These are phyloP conservation scores for Rhagium mordax DNA, from an alignment of 2,888 invertebrate genomes.

Conservation along the genomic window DNA sequence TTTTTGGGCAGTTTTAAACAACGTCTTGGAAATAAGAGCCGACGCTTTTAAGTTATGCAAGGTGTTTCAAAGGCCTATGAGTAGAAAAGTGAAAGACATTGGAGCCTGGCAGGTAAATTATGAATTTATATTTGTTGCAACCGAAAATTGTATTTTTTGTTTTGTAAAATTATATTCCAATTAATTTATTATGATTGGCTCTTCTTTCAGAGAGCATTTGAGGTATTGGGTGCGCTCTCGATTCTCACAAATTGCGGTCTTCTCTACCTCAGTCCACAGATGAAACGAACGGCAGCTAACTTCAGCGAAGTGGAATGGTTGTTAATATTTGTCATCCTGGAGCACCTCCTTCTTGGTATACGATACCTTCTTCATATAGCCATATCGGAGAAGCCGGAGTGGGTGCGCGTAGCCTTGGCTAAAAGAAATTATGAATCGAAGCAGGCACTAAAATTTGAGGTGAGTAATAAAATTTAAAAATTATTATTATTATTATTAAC, in stretches of 20 bases:
- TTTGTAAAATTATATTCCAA: too few species aligned
- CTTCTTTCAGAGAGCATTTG: constrained; percentile 74
- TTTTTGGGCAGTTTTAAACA: constrained; percentile 82
- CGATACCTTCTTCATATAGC: constrained; percentile 78
- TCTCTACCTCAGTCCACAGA: constrained; percentile 78
- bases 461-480: constrained; percentile 52
- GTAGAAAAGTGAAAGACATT: constrained; percentile 78
- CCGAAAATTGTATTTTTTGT: too few species aligned
- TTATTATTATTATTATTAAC: too few species aligned
- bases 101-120: constrained; percentile 84
- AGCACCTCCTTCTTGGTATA: constrained; percentile 79
- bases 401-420: constrained; percentile 77
- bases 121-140: constrained; percentile 40
- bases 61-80: constrained; percentile 79
- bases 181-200: too few species aligned
- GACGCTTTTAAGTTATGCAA: constrained; percentile 84
- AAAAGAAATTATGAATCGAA: constrained; percentile 76
- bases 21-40: constrained; percentile 81
- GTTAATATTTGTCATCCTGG: constrained; percentile 78
- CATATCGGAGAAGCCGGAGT: constrained; percentile 81
- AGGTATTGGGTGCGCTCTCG: constrained; percentile 78
- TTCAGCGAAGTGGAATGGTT: constrained; percentile 70
- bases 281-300: constrained; percentile 67
- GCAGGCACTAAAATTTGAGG: constrained; percentile 76
- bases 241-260: constrained; percentile 84